Evolutionary conservation across 2,888 invertebrate species (phyloP).

Genomic region (Altica lythri): DNA sequence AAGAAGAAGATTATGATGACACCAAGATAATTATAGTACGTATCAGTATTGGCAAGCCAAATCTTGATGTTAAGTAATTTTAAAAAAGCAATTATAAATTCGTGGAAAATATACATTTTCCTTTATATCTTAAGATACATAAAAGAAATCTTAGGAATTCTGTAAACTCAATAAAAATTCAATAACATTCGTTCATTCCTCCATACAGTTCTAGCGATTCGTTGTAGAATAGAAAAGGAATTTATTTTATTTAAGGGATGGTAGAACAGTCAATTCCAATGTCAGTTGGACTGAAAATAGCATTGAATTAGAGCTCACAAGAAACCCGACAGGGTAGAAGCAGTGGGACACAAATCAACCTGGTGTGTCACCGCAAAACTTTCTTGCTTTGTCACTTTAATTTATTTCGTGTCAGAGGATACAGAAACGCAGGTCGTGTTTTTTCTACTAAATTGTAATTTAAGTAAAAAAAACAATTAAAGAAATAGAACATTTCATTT

Average conservation of each 20-base stretch:
- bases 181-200: conserved; percentile 4
- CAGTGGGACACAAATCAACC: conserved; percentile 54
- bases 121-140: too few relatives aligned
- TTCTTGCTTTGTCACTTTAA: conserved; percentile 33
- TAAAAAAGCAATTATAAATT: too few relatives aligned
- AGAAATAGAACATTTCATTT: too few relatives aligned
- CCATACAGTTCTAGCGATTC: conserved; percentile 7
- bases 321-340: conserved; percentile 48
- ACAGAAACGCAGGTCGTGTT: conserved; percentile 14
- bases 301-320: conserved; percentile 49
- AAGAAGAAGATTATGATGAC: too few relatives aligned
- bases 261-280: conserved; percentile 31
- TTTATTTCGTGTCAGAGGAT: conserved; percentile 28
- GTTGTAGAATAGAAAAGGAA: conserved; percentile 23
- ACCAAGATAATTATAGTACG: too few relatives aligned
- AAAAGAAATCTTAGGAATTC: conserved; percentile 5
- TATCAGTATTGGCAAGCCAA: too few relatives aligned
- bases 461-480: conserved; percentile 4
- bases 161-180: conserved; percentile 15
- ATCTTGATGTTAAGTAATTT: too few relatives aligned
- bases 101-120: too few relatives aligned
- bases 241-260: conserved; percentile 31
- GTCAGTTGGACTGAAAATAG: conserved; percentile 42
- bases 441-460: conserved; percentile 7
- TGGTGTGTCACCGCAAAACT: conserved; percentile 52